phyloP scores from a whole-genome alignment of 2,113 vertebrate species.

The Carassius auratus region DNA sequence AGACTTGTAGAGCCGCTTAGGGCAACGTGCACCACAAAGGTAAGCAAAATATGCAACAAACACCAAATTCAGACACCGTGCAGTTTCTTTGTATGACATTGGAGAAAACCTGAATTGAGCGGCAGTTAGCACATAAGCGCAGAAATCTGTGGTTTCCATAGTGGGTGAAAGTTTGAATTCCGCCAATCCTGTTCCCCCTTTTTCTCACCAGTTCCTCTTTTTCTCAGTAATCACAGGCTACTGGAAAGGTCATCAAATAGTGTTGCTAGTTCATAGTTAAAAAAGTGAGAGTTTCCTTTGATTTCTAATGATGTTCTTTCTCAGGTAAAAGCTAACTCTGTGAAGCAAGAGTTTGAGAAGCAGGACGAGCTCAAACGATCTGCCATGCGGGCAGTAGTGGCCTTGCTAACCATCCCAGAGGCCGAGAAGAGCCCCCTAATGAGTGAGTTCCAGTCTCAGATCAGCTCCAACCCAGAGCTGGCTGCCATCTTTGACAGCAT shows the following conservation, averaged over 20 bases:
- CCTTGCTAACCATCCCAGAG: constrained; percentile 95
- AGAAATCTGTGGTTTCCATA: neutral
- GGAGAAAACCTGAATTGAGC: too few species aligned
- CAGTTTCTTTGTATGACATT: too few species aligned
- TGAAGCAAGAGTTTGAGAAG: constrained; percentile 99
- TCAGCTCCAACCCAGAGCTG: constrained; percentile 97
- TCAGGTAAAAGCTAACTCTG: constrained; percentile 97
- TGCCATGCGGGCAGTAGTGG: constrained; percentile 95
- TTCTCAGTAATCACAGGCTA: neutral
- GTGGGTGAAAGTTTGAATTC: neutral
- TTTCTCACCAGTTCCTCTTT: too few species aligned
- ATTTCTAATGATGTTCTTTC: neutral
- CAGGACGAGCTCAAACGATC: constrained; percentile 98
- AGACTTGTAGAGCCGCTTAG: constrained; percentile 92
- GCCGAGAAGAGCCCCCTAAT: constrained; percentile 97
- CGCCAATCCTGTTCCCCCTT: too few species aligned
- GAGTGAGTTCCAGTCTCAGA: constrained; percentile 99
- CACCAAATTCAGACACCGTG: too few species aligned
- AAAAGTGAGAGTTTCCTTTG: neutral
- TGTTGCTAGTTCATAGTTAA: neutral
- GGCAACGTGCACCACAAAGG: constrained; percentile 88
- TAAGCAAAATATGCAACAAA: constrained; percentile 49
- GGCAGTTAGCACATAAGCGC: too few species aligned
- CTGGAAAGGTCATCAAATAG: neutral
- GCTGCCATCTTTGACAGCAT: constrained; percentile 98